Evolutionary conservation across 2,797 vertebrate genomes (phyloP), one percentile per base, ranked within the genome.

Genomic region (Pseudochromis fuscus): DNA sequence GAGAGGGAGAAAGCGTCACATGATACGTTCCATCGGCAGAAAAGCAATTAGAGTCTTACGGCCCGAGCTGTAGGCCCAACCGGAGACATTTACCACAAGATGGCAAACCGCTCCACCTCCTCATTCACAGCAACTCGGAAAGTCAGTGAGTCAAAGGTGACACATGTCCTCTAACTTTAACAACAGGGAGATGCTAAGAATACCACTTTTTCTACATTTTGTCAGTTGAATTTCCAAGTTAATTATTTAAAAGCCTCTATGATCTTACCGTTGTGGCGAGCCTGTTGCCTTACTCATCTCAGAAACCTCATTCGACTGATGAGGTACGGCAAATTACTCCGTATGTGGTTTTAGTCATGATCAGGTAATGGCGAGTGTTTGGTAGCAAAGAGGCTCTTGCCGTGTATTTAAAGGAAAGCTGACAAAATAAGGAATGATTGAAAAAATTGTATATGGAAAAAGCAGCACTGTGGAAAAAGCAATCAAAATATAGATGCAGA

Each of bases 11-110:
- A 69, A 37, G 66, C 45, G 73, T 91, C 90, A 88, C 85, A 87
- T 88, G 91, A 84, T 69, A 45, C 5, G 42, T 44, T 86, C 65
- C 69, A 71, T 87, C 72, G 10, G 80, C 77, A 75, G 79, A 75
- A 83, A 91, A 89, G 89, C 88, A 91, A 91, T 93, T 92, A 91
- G 89, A 91, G 87, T 64, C 57, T 78, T 13, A 46, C 18, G 37
- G 83, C 64, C 49, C 3, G 55, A 38, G 40, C 73, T 76, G 71
- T 73, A 42, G 75, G 58, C 70, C 78, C 72, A n/a, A 70, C 62
- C 45, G 16, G 83, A 90, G 89, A 88, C 81, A 92, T 93, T 92
- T 89, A 86, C 85, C 91, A 93, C 82, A 38, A 76, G 80, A 52
- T 24, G 1, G 87, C 13, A 60, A 93, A 89, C 72, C 85, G 68